These are phyloP conservation scores for Podarcis lilfordi DNA, from an alignment of 2,797 vertebrate species.

Conservation along the genomic window DNA sequence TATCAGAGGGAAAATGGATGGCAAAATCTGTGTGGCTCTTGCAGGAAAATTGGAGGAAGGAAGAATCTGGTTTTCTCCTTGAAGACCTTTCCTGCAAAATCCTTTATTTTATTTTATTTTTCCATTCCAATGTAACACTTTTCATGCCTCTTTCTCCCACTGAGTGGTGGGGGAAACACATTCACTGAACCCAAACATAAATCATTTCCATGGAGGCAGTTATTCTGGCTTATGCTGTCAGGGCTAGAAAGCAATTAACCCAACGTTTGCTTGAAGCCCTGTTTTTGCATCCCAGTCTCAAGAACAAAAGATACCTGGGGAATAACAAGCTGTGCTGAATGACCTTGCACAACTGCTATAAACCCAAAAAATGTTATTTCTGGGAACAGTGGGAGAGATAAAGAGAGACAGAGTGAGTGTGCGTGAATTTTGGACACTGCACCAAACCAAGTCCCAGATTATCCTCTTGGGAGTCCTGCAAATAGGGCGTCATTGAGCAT, in stretches of 20 bases:
- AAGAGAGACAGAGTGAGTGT: slow-evolving; percentile 45
- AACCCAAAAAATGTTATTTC: rapidly evolving
- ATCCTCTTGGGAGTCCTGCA: slow-evolving; percentile 58
- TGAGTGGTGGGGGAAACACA: neutral
- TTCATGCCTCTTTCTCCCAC: neutral
- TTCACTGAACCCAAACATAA: neutral
- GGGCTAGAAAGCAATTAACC: neutral
- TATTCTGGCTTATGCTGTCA: rapidly evolving
- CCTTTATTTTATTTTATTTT: neutral
- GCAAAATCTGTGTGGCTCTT: neutral
- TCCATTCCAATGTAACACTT: neutral
- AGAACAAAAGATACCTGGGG: neutral
- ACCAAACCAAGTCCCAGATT: slow-evolving; percentile 54
- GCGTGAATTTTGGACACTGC: slow-evolving; percentile 64
- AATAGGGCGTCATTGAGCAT: slow-evolving; percentile 81
- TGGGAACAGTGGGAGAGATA: slow-evolving; percentile 38
- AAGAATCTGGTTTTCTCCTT: no score
- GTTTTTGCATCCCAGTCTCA: rapidly evolving
- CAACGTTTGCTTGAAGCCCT: slow-evolving; percentile 15
- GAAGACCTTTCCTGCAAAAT: neutral
- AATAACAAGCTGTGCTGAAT: neutral
- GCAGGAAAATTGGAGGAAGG: neutral
- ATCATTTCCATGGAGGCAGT: slow-evolving; percentile 10
- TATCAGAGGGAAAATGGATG: neutral
- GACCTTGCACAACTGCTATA: neutral